Base-by-base conservation (phyloP, 2,113 vertebrate genomes). In the Boleophthalmus pectinirostris region DNA sequence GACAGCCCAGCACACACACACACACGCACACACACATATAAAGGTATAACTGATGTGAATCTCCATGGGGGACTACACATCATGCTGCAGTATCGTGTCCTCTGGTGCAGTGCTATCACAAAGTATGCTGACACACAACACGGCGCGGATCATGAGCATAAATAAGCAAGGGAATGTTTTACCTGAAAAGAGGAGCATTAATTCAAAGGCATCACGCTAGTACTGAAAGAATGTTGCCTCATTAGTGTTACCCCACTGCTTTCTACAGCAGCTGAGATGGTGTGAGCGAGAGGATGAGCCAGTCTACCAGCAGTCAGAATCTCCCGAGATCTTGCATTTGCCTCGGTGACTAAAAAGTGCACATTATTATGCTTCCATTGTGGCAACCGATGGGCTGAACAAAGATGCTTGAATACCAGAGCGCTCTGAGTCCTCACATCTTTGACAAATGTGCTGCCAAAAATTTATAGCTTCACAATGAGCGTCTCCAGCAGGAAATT, bases 221-320 rank as follows among this genome's bases (percentile, higher is more conserved):
- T 72, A 77, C 70, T 74, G 76, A 82, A 82, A 82, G 85, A 82
- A 84, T 78, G 87, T 83, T 87, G 88, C 87, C 90, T 92, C 88
- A 87, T 89, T 91, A 90, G 85, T 84, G 87, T 89, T 85, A 85
- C 77, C 87, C 86, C 81, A 87, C 85, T 87, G 88, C 83, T 88
- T 87, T 85, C 24, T 78, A 87, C 81, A 86, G 83, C 81, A 43
- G 74, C 43, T 75, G 73, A 12, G 45, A 70, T n/a, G 69, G 23
- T 25, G 56, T 25, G 67, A 71, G 74, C 16, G 23, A 63, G 72
- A 54, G 56, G 68, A 64, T 77, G 71, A 74, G 76, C 74, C 83
- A 77, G 71, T 81, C 73, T 70, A 51, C 66, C 72, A 51, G 7
- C 49, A 51, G 49, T 68, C 72, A 86, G 77, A 45, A n/a, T 83